Percentiles rank a stretch among this genome's conserved stretches.
phyloP scores from a whole-genome alignment of 1,140 invertebrate species.

The Pachyrhynchus sulphureomaculatus region DNA sequence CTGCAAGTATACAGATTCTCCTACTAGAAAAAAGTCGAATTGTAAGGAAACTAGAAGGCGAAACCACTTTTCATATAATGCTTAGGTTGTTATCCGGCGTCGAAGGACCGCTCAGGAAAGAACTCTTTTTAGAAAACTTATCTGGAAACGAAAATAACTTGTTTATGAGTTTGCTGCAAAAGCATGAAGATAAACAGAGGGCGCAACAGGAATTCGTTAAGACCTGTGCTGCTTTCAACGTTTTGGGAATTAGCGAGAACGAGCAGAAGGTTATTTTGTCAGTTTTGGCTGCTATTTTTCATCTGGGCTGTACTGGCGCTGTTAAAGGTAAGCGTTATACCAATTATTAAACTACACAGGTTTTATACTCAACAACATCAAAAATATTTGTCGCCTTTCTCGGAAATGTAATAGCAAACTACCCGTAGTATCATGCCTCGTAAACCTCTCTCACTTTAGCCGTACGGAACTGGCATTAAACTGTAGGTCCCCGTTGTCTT shows the following conservation, averaged over 20 bases:
- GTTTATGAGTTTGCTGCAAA: constrained; percentile 76
- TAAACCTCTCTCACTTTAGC: too few species aligned
- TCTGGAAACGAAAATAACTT: constrained; percentile 72
- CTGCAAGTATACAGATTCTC: constrained; percentile 82
- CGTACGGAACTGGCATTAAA: too few species aligned
- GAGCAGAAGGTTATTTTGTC: constrained; percentile 84
- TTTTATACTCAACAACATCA: too few species aligned
- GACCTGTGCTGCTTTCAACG: constrained; percentile 72
- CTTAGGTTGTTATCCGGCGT: constrained; percentile 82
- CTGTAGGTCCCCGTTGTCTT: too few species aligned
- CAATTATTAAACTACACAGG: too few species aligned
- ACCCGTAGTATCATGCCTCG: too few species aligned
- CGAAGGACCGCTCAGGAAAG: constrained; percentile 73
- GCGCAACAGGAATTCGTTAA: constrained; percentile 77
- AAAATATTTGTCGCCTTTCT: too few species aligned
- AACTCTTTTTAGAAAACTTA: constrained; percentile 77
- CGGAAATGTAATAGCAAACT: too few species aligned
- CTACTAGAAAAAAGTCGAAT: constrained; percentile 74
- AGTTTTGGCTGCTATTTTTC: constrained; percentile 87
- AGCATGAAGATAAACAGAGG: constrained; percentile 76
- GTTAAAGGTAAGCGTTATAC: constrained; percentile 66
- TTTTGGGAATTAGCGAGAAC: constrained; percentile 70
- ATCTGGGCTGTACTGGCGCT: constrained; percentile 83
- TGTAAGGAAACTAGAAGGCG: constrained; percentile 66
- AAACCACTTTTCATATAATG: constrained; percentile 80